A percentile compares a stretch with the other conserved stretches of the same genome.
phyloP scores from a whole-genome alignment of 2,888 invertebrate genomes.

The Stratiomys singularior region DNA sequence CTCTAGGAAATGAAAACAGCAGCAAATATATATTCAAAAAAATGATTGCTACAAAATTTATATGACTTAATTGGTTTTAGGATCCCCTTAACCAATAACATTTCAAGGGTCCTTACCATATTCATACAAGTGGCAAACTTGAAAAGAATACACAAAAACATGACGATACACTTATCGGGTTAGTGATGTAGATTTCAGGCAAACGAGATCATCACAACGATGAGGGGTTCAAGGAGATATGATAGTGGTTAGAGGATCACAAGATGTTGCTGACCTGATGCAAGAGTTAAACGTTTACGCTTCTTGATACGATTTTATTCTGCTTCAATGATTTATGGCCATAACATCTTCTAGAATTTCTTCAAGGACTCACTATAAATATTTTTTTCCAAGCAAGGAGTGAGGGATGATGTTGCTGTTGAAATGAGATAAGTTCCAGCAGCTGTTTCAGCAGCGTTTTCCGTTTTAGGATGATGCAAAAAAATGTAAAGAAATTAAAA shows the following conservation, averaged over 20 bases:
- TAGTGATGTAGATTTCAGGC: neutral
- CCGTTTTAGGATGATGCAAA: neutral
- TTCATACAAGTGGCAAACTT: too few species aligned
- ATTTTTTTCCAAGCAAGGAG: neutral
- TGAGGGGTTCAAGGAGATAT: neutral
- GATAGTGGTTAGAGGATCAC: neutral
- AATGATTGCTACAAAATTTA: too few species aligned
- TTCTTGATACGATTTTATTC: conserved; percentile 38
- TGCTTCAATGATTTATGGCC: conserved; percentile 34
- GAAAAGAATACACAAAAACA: neutral
- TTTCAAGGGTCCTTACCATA: too few species aligned
- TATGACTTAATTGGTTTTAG: too few species aligned
- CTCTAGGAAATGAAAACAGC: too few species aligned
- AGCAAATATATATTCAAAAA: too few species aligned
- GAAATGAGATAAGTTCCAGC: neutral
- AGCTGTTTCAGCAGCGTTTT: conserved; percentile 31
- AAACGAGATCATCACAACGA: neutral
- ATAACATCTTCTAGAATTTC: conserved; percentile 36
- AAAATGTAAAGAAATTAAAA: neutral
- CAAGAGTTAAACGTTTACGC: conserved; percentile 34
- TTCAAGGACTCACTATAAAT: neutral
- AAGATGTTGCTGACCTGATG: conserved; percentile 29
- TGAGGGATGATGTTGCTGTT: neutral
- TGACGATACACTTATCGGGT: neutral
- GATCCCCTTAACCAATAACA: neutral